Percentiles rank a stretch among this genome's conserved stretches.
phyloP scores from a whole-genome alignment of 2,888 invertebrate genomes.

The Scaptomyza polygonia region DNA sequence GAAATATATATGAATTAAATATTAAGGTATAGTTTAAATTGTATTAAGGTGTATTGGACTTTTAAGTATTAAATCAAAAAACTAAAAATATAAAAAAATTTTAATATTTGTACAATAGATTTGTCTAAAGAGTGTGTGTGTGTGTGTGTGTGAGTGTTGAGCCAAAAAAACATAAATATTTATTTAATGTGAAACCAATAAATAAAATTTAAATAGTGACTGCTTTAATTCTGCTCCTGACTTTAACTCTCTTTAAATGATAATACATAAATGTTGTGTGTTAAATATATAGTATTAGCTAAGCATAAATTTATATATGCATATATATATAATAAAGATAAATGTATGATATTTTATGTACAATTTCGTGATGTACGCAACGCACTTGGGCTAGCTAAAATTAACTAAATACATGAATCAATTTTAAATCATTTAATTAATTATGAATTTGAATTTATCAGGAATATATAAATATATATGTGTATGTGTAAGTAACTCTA shows the following conservation, averaged over 20 bases:
- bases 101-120: constrained; percentile 31
- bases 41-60: not conserved
- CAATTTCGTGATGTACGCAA: constrained; percentile 22
- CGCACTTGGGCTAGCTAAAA: constrained; percentile 35
- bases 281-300: too few species aligned
- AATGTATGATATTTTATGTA: constrained; percentile 13
- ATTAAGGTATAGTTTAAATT: constrained; percentile 9
- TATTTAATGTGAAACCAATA: too few species aligned
- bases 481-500: constrained; percentile 10
- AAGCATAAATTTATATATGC: constrained; percentile 6
- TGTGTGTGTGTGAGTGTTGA: constrained; percentile 1
- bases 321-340: not conserved
- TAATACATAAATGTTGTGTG: constrained; percentile 10
- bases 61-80: constrained; percentile 6
- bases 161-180: not conserved
- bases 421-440: constrained; percentile 1
- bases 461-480: constrained; percentile 17
- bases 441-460: too few species aligned
- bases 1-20: constrained; percentile 23
- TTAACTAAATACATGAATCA: constrained; percentile 37
- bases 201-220: constrained; percentile 39
- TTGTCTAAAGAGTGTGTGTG: not conserved
- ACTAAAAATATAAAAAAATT: constrained; percentile 31
- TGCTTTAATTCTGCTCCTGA: constrained; percentile 41
- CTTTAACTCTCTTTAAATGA: constrained; percentile 37